Conservation (phyloP, 2,797 vertebrate species). For the Natrix natrix region DNA sequence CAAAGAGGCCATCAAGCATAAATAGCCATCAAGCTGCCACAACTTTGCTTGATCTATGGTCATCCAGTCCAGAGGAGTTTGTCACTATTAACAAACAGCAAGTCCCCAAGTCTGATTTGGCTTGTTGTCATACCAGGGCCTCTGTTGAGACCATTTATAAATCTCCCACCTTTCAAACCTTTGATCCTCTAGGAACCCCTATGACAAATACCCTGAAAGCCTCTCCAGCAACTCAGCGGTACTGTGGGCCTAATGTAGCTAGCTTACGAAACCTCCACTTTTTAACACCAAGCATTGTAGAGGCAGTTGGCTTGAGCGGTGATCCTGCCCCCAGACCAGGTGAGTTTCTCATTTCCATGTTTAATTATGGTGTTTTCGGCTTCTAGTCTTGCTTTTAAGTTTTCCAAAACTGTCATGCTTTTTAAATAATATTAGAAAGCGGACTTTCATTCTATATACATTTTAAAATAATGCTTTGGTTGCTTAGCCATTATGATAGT, state of each 20-base stretch:
- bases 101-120: conserved; percentile 23
- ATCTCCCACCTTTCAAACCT: conserved; percentile 36
- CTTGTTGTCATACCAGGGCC: conserved; percentile 10
- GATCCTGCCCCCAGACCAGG: conserved; percentile 19
- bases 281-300: background rate
- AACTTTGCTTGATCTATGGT: background rate
- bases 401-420: background rate
- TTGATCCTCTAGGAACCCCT: background rate
- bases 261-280: background rate
- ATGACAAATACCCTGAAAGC: conserved; percentile 2
- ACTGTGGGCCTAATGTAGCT: background rate
- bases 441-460: background rate
- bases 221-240: background rate
- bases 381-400: background rate
- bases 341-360: conserved; percentile 25
- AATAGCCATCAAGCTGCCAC: conserved; percentile 19
- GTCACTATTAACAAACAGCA: conserved; percentile 11
- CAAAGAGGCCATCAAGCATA: conserved; percentile 32
- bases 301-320: conserved; percentile 17
- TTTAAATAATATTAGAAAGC: background rate
- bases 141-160: conserved; percentile 47
- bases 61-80: conserved; percentile 36
- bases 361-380: background rate
- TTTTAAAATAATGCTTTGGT: background rate
- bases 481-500: background rate